These are phyloP conservation scores for Xestia c-nigrum DNA, from an alignment of 2,888 invertebrate species.

Conservation along the genomic window DNA sequence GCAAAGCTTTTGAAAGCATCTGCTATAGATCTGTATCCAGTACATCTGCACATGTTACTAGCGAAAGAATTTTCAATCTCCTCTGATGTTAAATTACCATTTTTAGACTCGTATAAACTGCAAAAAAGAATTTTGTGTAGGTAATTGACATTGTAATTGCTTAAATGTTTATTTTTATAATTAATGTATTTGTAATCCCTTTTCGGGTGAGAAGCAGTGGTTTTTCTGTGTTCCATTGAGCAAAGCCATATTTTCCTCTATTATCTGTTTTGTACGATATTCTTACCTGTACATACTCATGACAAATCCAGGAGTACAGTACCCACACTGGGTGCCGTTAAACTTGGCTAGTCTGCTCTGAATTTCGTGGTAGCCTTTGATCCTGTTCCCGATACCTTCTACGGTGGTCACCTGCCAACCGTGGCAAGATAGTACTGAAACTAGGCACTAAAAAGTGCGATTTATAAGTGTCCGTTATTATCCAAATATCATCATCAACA, in stretches of 20 bases:
- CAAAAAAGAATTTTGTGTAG: not conserved
- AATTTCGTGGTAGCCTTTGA: not conserved
- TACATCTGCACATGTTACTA: not conserved
- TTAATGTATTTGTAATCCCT: not conserved
- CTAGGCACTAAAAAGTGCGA: not conserved
- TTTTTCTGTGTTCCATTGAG: not conserved
- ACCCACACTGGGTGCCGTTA: not conserved
- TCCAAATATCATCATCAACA: not conserved
- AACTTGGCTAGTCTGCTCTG: not conserved
- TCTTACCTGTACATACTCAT: slow-evolving; percentile 3
- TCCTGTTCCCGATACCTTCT: not conserved
- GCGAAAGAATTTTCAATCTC: not conserved
- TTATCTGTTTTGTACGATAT: not conserved
- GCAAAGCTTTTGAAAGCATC: not conserved
- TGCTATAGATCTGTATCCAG: not conserved
- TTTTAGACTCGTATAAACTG: not conserved
- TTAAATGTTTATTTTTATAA: too few relatives aligned
- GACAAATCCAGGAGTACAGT: not conserved
- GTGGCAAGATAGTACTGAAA: slow-evolving; percentile 1
- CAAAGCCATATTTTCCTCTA: too few relatives aligned
- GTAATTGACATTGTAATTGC: not conserved
- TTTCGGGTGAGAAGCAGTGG: not conserved
- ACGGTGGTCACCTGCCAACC: not conserved
- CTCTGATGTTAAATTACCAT: not conserved
- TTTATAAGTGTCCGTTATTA: not conserved